phyloP scores from a whole-genome alignment of 2,888 invertebrate species.

The Morpho achilles region DNA sequence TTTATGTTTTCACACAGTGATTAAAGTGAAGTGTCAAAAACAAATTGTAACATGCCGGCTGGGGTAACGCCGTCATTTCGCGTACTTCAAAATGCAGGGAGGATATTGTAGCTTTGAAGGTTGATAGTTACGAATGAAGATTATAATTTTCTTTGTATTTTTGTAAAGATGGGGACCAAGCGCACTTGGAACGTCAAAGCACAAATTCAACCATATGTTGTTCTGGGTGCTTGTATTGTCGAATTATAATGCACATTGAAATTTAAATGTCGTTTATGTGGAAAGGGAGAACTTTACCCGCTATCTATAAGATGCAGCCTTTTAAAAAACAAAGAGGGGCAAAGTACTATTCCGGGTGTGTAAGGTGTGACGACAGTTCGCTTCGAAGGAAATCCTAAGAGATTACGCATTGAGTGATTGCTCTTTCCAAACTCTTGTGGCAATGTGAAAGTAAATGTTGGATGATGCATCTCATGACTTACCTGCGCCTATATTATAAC shows the following conservation, averaged over 20 bases:
- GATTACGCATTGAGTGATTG: conserved; percentile 77
- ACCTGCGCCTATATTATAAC: conserved; percentile 39
- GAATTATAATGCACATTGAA: conserved; percentile 42
- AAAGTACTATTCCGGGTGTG: conserved; percentile 44
- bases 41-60: conserved; percentile 56
- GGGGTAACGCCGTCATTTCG: conserved; percentile 40
- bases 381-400: conserved; percentile 64
- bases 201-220: conserved; percentile 21
- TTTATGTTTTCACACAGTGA: conserved; percentile 63
- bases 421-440: conserved; percentile 65
- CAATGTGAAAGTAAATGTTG: conserved; percentile 62
- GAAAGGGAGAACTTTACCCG: conserved; percentile 44
- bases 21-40: conserved; percentile 78
- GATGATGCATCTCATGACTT: conserved; percentile 59
- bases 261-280: conserved; percentile 33
- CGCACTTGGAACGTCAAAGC: conserved; percentile 17
- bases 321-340: conserved; percentile 59
- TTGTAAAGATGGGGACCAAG: conserved; percentile 23
- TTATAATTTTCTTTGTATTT: conserved; percentile 59
- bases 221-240: conserved; percentile 21
- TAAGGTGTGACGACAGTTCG: conserved; percentile 36
- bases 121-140: conserved; percentile 55
- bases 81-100: conserved; percentile 41
- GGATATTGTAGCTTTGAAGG: conserved; percentile 55
- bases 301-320: conserved; percentile 63